Conservation (phyloP, 1,140 invertebrate genomes). For the Teleopsis dalmanni region DNA sequence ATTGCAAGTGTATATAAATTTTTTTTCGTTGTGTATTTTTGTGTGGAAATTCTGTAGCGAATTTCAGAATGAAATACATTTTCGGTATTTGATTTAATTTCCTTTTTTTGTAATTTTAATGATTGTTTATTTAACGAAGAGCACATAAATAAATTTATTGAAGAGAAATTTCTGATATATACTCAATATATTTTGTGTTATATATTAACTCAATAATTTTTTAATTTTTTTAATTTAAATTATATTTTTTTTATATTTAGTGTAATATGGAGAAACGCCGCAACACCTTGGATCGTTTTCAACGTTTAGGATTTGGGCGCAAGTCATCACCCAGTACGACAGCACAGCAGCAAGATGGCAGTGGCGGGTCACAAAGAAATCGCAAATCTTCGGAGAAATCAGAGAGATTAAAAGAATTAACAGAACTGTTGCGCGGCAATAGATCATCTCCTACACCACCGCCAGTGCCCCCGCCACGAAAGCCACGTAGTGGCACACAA, state of each 20-base stretch:
- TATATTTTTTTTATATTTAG: constrained; percentile 16
- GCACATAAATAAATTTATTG: not conserved
- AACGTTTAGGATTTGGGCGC: constrained; percentile 66
- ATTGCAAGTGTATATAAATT: no score
- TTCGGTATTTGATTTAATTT: no score
- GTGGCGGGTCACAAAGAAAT: constrained; percentile 23
- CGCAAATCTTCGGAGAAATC: constrained; percentile 48
- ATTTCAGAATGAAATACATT: no score
- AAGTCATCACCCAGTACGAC: constrained; percentile 38
- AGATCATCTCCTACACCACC: constrained; percentile 42
- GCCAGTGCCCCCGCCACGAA: constrained; percentile 40
- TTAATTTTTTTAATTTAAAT: constrained; percentile 14
- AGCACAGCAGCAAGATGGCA: constrained; percentile 21
- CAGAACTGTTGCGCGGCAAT: constrained; percentile 59
- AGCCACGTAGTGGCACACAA: constrained; percentile 19
- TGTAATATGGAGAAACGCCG: constrained; percentile 42
- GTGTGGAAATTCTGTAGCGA: no score
- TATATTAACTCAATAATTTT: not conserved
- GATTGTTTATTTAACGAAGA: constrained; percentile 4
- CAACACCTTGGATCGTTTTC: constrained; percentile 67
- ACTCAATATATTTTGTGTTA: not conserved
- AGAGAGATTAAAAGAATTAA: constrained; percentile 65
- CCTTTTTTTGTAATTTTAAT: not conserved
- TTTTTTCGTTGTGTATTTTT: no score
- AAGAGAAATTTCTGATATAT: not conserved